Evolutionary conservation across 1,140 invertebrate species (phyloP).

Genomic region (Pinna nobilis): DNA sequence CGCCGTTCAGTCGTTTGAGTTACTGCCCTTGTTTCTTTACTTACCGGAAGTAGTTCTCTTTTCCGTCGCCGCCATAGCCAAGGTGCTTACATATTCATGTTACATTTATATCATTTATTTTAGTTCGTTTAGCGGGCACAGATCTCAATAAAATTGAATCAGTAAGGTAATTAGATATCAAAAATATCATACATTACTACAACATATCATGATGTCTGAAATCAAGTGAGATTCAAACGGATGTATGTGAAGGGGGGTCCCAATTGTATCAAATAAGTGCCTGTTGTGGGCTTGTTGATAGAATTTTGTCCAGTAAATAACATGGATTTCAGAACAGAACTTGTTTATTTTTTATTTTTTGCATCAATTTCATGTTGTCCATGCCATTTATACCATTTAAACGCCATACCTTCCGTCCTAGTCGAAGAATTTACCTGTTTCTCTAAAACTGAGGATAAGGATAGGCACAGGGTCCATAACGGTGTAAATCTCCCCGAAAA

Average conservation of each 20-base stretch:
- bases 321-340: too few species aligned
- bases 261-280: too few species aligned
- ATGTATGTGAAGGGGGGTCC: background rate
- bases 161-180: background rate
- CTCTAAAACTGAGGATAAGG: too few species aligned
- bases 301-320: too few species aligned
- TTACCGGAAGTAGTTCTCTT: conserved; percentile 9
- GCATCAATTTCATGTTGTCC: too few species aligned
- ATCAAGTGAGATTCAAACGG: background rate
- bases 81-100: conserved; percentile 14
- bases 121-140: background rate
- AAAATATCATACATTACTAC: background rate
- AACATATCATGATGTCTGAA: background rate
- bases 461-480: too few species aligned
- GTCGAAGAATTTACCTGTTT: too few species aligned
- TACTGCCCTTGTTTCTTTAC: background rate
- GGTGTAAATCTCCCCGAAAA: too few species aligned
- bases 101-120: background rate
- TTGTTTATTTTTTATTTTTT: too few species aligned
- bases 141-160: background rate
- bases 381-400: too few species aligned
- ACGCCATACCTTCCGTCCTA: too few species aligned
- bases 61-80: conserved; percentile 48
- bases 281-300: too few species aligned
- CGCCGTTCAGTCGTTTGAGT: background rate